These are phyloP conservation scores for Cerastis leucographa DNA, from an alignment of 2,888 invertebrate species.

Conservation along the genomic window DNA sequence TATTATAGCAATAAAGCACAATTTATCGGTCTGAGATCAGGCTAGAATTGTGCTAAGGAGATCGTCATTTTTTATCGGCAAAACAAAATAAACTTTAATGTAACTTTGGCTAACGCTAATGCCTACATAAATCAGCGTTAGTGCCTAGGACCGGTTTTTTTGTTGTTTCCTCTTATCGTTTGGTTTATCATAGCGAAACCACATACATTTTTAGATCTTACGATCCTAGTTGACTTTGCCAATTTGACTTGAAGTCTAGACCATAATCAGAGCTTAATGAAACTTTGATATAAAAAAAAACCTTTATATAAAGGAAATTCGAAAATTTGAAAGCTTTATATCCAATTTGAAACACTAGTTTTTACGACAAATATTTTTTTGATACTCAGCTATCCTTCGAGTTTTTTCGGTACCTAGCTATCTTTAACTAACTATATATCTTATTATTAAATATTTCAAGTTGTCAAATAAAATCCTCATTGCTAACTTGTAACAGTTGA, in stretches of 20 bases:
- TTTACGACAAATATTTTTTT: neutral
- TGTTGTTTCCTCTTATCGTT: neutral
- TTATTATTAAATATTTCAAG: no score
- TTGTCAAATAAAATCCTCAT: neutral
- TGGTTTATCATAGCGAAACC: neutral
- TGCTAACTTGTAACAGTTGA: conserved; percentile 9
- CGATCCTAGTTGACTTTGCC: neutral
- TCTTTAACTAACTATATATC: neutral
- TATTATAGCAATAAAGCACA: conserved; percentile 23
- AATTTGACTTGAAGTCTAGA: neutral
- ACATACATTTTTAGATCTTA: neutral
- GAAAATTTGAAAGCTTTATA: neutral
- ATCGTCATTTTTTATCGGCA: conserved; percentile 38
- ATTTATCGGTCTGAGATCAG: neutral
- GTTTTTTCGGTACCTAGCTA: neutral
- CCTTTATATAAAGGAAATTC: neutral
- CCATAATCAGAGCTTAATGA: neutral
- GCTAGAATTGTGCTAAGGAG: neutral
- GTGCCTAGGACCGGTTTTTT: neutral
- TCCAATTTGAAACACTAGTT: neutral
- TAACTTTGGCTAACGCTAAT: conserved; percentile 29
- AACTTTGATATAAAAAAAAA: neutral
- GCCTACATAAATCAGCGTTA: conserved; percentile 25
- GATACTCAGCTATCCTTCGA: neutral
- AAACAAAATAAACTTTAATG: conserved; percentile 28